Conservation (phyloP, 2,113 vertebrate species). For the Clarias batrachus region DNA sequence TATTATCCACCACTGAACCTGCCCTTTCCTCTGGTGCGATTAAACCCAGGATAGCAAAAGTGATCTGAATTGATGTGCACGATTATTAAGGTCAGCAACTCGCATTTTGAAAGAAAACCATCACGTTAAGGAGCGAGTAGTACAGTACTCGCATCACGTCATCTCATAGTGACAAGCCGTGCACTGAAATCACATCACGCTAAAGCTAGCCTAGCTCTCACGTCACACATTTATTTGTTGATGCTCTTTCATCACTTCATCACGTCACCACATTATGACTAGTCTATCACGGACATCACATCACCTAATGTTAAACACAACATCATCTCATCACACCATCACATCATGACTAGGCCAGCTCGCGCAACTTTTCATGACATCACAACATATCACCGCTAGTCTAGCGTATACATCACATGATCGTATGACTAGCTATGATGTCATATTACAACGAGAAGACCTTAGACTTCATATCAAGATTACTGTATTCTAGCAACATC, state of each 20-base stretch:
- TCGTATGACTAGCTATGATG: too few species aligned
- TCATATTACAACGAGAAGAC: too few species aligned
- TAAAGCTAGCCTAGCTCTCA: not conserved
- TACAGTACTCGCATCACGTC: not conserved
- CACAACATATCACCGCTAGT: not conserved
- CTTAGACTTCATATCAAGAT: too few species aligned
- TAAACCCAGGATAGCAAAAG: not conserved
- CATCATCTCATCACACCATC: not conserved
- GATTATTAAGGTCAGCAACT: not conserved
- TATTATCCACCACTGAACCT: not conserved
- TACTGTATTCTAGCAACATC: too few species aligned
- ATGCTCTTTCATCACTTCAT: too few species aligned
- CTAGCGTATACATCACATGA: not conserved
- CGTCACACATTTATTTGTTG: not conserved
- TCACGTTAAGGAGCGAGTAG: not conserved
- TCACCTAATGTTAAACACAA: not conserved
- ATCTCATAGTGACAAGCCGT: not conserved
- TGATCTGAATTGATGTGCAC: not conserved
- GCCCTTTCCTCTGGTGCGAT: not conserved
- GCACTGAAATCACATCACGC: not conserved
- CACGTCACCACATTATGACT: not conserved
- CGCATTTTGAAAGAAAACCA: not conserved
- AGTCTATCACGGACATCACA: not conserved
- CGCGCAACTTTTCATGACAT: too few species aligned
- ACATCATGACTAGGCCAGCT: not conserved